These are phyloP conservation scores for Tetragonula clypearis DNA, from an alignment of 1,140 invertebrate genomes.

Conservation along the genomic window DNA sequence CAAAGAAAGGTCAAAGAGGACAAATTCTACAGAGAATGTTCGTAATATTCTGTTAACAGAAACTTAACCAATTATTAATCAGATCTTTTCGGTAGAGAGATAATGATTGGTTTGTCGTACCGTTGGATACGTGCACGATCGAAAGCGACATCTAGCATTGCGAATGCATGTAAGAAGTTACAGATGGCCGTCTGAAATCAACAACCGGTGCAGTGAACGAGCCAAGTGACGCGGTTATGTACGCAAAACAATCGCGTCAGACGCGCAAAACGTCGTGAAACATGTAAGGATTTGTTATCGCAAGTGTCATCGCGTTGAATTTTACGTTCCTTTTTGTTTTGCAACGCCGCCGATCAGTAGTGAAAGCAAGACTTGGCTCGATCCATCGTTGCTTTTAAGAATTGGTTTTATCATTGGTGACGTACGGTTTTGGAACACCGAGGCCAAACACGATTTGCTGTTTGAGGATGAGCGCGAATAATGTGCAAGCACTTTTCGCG, in stretches of 20 bases:
- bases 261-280: slow-evolving; percentile 50
- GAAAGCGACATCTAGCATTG: slow-evolving; percentile 33
- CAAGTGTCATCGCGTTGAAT: slow-evolving; percentile 33
- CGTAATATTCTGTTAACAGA: too few species aligned
- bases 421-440: slow-evolving; percentile 42
- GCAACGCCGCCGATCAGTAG: neutral
- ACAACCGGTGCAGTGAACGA: slow-evolving; percentile 48
- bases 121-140: neutral
- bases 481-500: slow-evolving; percentile 88
- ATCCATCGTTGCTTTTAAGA: slow-evolving; percentile 3
- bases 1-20: slow-evolving; percentile 22
- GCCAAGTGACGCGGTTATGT: slow-evolving; percentile 52
- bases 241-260: slow-evolving; percentile 51
- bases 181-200: slow-evolving; percentile 53
- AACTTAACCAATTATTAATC: slow-evolving; percentile 11
- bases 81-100: neutral
- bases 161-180: slow-evolving; percentile 15
- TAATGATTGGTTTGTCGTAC: slow-evolving; percentile 17
- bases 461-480: slow-evolving; percentile 81
- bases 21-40: neutral
- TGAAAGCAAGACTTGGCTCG: slow-evolving; percentile 16
- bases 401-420: slow-evolving; percentile 45
- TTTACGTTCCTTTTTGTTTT: slow-evolving; percentile 51
- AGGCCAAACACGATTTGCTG: slow-evolving; percentile 44
- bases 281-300: slow-evolving; percentile 35